A percentile compares a stretch with the other conserved stretches of the same genome.
phyloP scores from a whole-genome alignment of 2,797 vertebrate species.

The Acanthis flammea region DNA sequence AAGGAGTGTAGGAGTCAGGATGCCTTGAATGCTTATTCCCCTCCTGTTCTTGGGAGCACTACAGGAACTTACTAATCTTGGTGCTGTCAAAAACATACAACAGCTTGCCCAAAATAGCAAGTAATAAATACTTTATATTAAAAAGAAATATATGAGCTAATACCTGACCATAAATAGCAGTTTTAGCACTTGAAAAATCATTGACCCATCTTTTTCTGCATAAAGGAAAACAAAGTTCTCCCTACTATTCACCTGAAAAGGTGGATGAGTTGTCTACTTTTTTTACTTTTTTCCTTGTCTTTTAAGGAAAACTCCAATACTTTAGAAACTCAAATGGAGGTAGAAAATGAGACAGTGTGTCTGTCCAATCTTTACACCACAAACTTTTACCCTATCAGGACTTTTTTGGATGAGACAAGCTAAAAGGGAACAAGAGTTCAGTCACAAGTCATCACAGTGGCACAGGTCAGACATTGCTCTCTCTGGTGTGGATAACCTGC shows the following conservation, averaged over 20 bases:
- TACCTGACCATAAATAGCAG: not conserved
- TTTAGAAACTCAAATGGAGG: not conserved
- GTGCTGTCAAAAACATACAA: not conserved
- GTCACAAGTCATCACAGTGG: not conserved
- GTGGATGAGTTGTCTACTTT: not conserved
- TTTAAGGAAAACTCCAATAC: not conserved
- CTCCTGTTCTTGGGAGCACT: not conserved
- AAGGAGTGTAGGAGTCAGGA: not conserved
- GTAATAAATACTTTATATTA: not conserved
- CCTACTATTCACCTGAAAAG: not conserved
- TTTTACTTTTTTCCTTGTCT: not conserved
- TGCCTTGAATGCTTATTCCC: not conserved
- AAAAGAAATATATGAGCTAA: not conserved
- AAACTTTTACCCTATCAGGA: not conserved
- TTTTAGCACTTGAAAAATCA: not conserved
- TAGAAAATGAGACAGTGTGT: not conserved
- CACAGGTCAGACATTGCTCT: not conserved
- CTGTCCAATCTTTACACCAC: not conserved
- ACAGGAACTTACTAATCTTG: not conserved
- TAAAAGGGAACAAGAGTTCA: not conserved
- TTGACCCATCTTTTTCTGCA: not conserved
- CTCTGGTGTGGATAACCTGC: not conserved
- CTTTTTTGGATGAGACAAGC: not conserved
- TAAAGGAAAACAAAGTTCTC: not conserved
- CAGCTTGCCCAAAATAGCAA: not conserved